phyloP scores from a whole-genome alignment of 2,888 invertebrate species.

The Amiota minor region DNA sequence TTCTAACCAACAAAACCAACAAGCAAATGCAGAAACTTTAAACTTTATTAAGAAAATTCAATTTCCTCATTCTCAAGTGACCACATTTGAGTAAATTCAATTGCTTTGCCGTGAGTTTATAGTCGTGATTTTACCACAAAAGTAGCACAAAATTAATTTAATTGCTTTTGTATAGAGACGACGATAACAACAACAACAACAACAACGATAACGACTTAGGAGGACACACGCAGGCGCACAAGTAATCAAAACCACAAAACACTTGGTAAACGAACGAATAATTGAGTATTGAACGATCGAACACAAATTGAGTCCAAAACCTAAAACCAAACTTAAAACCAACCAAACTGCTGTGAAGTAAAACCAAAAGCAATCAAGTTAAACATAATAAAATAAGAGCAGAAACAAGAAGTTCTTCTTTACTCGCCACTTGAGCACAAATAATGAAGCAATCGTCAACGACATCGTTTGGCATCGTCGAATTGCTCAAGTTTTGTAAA shows the following conservation, averaged over 20 bases:
- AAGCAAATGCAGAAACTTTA: conserved; percentile 30
- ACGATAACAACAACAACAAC: too few species aligned
- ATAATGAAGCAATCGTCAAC: conserved; percentile 26
- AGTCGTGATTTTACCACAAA: conserved; percentile 8
- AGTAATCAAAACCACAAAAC: conserved; percentile 9
- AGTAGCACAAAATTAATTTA: conserved; percentile 25
- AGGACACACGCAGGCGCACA: too few species aligned
- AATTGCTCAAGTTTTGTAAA: conserved; percentile 10
- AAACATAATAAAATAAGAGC: too few species aligned
- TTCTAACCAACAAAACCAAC: background rate
- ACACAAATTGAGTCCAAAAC: background rate
- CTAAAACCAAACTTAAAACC: too few species aligned
- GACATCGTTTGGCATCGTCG: too few species aligned
- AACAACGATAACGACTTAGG: too few species aligned
- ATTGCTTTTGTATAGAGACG: conserved; percentile 10
- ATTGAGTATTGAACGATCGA: conserved; percentile 1
- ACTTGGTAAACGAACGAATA: conserved; percentile 4
- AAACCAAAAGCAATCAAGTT: too few species aligned
- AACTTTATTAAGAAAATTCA: too few species aligned
- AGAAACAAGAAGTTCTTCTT: background rate
- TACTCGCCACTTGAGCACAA: conserved; percentile 25
- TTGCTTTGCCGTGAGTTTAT: background rate
- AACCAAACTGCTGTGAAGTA: too few species aligned
- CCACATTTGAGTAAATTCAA: conserved; percentile 22
- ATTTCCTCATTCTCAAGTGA: conserved; percentile 39